phyloP scores from a whole-genome alignment of 64 coral and sea anemone species.

The Actinia equina region DNA sequence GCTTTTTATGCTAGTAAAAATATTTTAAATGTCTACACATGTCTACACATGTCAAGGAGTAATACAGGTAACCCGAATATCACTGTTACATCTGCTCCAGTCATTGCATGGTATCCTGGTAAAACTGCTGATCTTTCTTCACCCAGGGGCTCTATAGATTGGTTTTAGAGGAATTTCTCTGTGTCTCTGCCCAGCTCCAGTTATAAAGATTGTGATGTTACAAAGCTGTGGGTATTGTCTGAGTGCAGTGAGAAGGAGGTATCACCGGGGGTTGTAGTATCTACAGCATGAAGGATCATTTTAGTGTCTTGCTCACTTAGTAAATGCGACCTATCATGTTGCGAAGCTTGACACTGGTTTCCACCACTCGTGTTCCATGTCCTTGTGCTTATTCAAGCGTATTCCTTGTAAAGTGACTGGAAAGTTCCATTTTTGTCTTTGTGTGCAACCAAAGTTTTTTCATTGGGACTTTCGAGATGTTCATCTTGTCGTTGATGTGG shows the following conservation, averaged over 20 bases:
- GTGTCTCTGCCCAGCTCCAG: too few species aligned
- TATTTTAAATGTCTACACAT: too few species aligned
- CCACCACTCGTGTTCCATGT: neutral
- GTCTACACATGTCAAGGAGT: too few species aligned
- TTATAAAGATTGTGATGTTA: conserved; percentile 27
- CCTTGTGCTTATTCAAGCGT: neutral
- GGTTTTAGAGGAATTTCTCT: too few species aligned
- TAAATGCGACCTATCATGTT: too few species aligned
- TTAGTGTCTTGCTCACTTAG: too few species aligned
- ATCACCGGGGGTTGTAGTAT: neutral
- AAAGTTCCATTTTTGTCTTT: neutral
- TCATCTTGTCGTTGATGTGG: conserved; percentile 1
- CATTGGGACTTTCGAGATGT: conserved; percentile 25
- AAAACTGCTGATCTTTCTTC: conserved; percentile 28
- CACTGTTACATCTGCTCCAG: conserved; percentile 8
- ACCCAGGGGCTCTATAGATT: conserved; percentile 17
- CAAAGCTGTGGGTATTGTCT: conserved; percentile 33
- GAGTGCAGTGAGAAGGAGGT: conserved; percentile 15
- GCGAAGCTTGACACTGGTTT: too few species aligned
- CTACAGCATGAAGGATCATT: too few species aligned
- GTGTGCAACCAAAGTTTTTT: conserved; percentile 27
- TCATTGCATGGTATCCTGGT: conserved; percentile 33
- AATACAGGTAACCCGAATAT: too few species aligned
- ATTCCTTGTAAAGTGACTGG: conserved; percentile 12
- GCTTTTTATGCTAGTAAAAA: too few species aligned